Base-by-base conservation (phyloP, 2,113 vertebrate species). In the Tapirus terrestris region DNA sequence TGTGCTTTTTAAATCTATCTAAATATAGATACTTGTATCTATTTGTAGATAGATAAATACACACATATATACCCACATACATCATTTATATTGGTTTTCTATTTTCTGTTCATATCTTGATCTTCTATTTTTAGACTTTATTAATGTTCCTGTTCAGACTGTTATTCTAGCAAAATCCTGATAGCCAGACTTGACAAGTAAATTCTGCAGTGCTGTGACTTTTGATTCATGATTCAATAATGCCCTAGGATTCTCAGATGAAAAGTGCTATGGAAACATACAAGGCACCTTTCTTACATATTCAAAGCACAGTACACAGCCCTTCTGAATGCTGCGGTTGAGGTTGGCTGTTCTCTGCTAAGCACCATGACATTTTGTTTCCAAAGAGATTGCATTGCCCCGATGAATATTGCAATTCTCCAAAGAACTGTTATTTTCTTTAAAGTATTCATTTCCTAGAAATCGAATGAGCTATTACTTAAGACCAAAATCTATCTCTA, bases 401-500 rank as follows among this genome's bases (percentile, higher is more conserved):
- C 36, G 31, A 16, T 51, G 29, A 91, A 61, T n/a, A 39, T 0
- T 23, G 3, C 18, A 79, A 20, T 60, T 73, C 25, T 16, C 79
- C 56, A 89, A 65, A 29, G 67, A 95, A 81, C 23, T 70, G 51
- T 51, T 67, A n/a, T 73, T 84, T 92, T 92, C 60, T 84, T 86
- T 88, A 14, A 14, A 80, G 29, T 67, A 80, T 82, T 88, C 16
- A 79, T 10, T 81, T 86, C 61, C 21, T 81, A 91, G 79, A 89
- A 94, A 89, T 93, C 8, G 17, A 88, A 86, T 48, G 31, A 45
- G 43, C 70, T 92, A 81, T 68, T 72, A 65, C 36, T 60, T n/a
- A 45, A 93, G 65, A 85, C 3, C 60, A 56, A 95, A 97, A 97
- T 96, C 23, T 73, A 31, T 43, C 67, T 88, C 60, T 95, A 63